These are phyloP conservation scores for Crossaster papposus DNA, from an alignment of 53 echinoderm and acorn worm genomes.

Conservation along the genomic window DNA sequence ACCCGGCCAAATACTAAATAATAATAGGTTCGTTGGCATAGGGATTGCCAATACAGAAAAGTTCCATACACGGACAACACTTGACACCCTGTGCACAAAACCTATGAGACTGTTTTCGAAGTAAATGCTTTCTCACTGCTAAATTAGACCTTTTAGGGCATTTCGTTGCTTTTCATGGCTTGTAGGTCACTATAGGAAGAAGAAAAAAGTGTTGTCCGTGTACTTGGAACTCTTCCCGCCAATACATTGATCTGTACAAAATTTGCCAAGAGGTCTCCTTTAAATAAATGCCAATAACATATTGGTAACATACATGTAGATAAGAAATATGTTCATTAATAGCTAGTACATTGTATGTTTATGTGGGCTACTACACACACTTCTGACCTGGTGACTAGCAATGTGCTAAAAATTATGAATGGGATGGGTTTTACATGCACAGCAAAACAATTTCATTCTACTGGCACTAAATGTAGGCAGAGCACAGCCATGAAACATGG, in stretches of 20 bases:
- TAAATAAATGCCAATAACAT: not conserved
- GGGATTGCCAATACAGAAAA: too few species aligned
- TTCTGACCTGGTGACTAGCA: constrained; percentile 25
- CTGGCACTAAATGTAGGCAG: constrained; percentile 49
- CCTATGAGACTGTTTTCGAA: too few species aligned
- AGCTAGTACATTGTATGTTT: not conserved
- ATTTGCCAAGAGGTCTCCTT: constrained; percentile 13
- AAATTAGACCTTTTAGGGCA: too few species aligned
- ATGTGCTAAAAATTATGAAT: constrained; percentile 31
- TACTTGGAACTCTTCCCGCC: too few species aligned
- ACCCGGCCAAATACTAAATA: constrained; percentile 22
- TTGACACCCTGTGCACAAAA: too few species aligned
- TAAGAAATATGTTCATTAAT: not conserved
- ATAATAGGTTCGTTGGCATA: constrained; percentile 5
- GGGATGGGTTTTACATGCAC: constrained; percentile 36
- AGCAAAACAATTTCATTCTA: constrained; percentile 46
- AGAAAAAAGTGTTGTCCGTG: not conserved
- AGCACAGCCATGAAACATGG: constrained; percentile 45
- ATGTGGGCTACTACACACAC: constrained; percentile 37
- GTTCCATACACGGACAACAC: too few species aligned
- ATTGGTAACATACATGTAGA: constrained; percentile 7
- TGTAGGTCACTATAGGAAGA: too few species aligned
- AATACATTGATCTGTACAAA: constrained; percentile 23
- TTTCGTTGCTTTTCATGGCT: too few species aligned
- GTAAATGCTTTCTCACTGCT: too few species aligned